Evolutionary conservation across 2,888 invertebrate species (phyloP), one percentile per base, ranked within the genome.

Genomic region (Lasioglossum oenotherae): DNA sequence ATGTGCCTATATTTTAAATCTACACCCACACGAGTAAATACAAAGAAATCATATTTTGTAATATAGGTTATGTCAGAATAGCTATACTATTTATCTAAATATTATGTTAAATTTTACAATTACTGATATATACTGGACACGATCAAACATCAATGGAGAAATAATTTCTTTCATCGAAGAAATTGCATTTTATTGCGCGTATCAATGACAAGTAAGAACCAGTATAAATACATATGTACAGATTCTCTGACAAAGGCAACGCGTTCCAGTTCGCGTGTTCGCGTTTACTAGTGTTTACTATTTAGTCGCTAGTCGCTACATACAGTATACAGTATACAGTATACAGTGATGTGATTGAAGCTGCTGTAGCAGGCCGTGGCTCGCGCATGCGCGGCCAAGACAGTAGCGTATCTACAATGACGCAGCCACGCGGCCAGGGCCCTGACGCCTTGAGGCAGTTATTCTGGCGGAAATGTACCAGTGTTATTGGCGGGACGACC

Each of bases 1-100:
- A 64, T 31, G 31, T 64, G 12, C 64, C 27, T 44, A 41, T 16
- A 64, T 6, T 14, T 38, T 16, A 8, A 16, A 38, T 31, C n/a
- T 16, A 69, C 16, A 16, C 16, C 16, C 46, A 44, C 31, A 19
- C 31, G 31, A 31, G n/a, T 23, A 23, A 2, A 69, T 38, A 38
- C 8, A 69, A 38, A 35, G 38, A 69, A 69, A 38, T 38, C 16
- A 23, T 69, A 71, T 41, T 71, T 41, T 41, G n/a, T 71, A 71
- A 12, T n/a, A 49, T 23, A 78, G 77, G 77, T 78, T 78, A 78
- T 38, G 46, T 71, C 10, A 16, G 19, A 27, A 73, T 19, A 46
- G 4, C 10, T n/a, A 73, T 49, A 12, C 31, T n/a, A n/a, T n/a
- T n/a, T n/a, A n/a, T n/a, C n/a, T n/a, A n/a, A n/a, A n/a, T n/a